Conservation (phyloP, 2,113 vertebrate species). For the Pachypanchax playfairii region DNA sequence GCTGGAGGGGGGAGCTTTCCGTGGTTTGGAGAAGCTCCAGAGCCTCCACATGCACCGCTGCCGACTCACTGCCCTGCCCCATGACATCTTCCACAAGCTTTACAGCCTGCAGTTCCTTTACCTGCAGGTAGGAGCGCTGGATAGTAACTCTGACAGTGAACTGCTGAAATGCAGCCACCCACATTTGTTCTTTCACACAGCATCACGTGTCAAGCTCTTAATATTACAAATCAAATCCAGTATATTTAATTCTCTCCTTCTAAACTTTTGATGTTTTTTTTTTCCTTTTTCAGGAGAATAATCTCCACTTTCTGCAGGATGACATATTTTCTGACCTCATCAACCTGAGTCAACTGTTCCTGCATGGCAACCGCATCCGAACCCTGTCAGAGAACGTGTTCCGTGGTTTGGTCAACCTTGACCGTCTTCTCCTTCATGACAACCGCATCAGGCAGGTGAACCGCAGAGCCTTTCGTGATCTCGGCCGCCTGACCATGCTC, state of each 20-base stretch:
- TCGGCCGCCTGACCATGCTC: slow-evolving; percentile 93
- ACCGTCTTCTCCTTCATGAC: slow-evolving; percentile 94
- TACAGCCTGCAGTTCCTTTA: slow-evolving; percentile 98
- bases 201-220: slow-evolving; percentile 12
- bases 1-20: slow-evolving; percentile 93
- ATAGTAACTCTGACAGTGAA: slow-evolving; percentile 1
- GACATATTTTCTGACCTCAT: slow-evolving; percentile 95
- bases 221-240: not conserved
- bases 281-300: slow-evolving; percentile 84
- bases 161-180: slow-evolving; percentile 22
- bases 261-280: not conserved
- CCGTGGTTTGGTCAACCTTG: slow-evolving; percentile 89
- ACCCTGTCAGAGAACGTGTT: slow-evolving; percentile 91
- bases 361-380: slow-evolving; percentile 94
- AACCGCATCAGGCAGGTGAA: slow-evolving; percentile 91
- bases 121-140: slow-evolving; percentile 77
- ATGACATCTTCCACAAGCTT: slow-evolving; percentile 91
- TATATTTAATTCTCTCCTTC: not conserved
- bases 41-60: slow-evolving; percentile 96
- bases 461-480: slow-evolving; percentile 87
- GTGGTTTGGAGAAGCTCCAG: slow-evolving; percentile 92
- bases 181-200: slow-evolving; percentile 17
- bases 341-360: slow-evolving; percentile 95
- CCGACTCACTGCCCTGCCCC: slow-evolving; percentile 88
- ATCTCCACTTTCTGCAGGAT: slow-evolving; percentile 93